Evolutionary conservation across 2,888 invertebrate genomes (phyloP).

Genomic region (Helicoverpa assulta): DNA sequence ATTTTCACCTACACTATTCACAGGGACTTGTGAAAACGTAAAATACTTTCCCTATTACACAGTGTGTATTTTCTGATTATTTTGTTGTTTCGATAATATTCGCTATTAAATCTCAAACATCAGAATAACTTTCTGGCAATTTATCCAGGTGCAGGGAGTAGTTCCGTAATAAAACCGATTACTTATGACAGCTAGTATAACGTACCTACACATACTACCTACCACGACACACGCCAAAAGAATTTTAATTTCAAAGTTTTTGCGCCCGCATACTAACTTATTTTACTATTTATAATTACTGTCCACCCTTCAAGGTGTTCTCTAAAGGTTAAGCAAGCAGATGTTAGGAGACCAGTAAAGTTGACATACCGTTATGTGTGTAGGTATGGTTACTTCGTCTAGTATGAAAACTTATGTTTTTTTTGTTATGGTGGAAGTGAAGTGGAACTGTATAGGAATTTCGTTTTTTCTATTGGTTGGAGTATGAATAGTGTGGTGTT

Average conservation of each 20-base stretch:
- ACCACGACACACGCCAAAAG: slow-evolving; percentile 11
- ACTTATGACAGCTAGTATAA: not conserved
- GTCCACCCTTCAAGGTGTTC: slow-evolving; percentile 70
- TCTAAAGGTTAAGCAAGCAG: slow-evolving; percentile 83
- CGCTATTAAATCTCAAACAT: too few relatives aligned
- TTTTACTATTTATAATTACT: slow-evolving; percentile 62
- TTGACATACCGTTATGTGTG: slow-evolving; percentile 57
- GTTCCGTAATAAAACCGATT: not conserved
- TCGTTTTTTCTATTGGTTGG: not conserved
- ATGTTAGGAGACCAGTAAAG: slow-evolving; percentile 74
- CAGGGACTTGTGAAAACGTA: too few relatives aligned
- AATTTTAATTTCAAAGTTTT: slow-evolving; percentile 59
- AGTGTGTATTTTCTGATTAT: too few relatives aligned
- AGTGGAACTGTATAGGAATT: slow-evolving; percentile 5
- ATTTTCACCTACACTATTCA: too few relatives aligned
- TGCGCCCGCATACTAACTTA: slow-evolving; percentile 66
- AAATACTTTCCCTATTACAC: too few relatives aligned
- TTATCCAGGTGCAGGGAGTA: too few relatives aligned
- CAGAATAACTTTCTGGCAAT: too few relatives aligned
- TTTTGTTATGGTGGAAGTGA: slow-evolving; percentile 22
- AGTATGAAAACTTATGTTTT: slow-evolving; percentile 18
- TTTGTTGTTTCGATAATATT: too few relatives aligned
- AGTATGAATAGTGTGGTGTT: not conserved
- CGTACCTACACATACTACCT: not conserved
- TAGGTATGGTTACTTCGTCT: not conserved